Evolutionary conservation across 2,888 invertebrate species (phyloP).

Genomic region (Odontocolon sp.): DNA sequence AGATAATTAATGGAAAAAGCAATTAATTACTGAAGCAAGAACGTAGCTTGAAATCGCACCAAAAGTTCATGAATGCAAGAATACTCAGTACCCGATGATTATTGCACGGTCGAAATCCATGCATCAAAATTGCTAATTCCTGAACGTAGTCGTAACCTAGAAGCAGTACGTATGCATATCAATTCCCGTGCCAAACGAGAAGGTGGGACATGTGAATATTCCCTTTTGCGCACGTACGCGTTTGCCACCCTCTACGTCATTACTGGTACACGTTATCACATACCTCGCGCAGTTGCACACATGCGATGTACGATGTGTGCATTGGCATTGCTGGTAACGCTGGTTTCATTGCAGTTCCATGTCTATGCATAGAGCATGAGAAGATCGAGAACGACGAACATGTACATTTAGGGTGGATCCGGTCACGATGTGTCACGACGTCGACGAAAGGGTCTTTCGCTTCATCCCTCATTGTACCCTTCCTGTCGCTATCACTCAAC

Average conservation of each 20-base stretch:
- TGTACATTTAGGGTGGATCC: slow-evolving; percentile 48
- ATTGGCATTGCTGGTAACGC: not conserved
- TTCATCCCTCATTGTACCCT: not conserved
- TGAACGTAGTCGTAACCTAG: not conserved
- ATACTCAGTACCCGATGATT: slow-evolving; percentile 31
- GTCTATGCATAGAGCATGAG: slow-evolving; percentile 15
- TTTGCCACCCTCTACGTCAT: slow-evolving; percentile 4
- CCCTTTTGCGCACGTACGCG: slow-evolving; percentile 13
- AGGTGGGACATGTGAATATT: not conserved
- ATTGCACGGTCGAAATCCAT: slow-evolving; percentile 55
- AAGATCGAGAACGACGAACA: slow-evolving; percentile 30
- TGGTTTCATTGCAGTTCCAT: slow-evolving; percentile 19
- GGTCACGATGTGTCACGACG: slow-evolving; percentile 45
- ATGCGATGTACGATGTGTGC: not conserved
- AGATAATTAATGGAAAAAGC: too few species aligned
- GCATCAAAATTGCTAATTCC: slow-evolving; percentile 64
- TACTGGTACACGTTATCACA: slow-evolving; percentile 4
- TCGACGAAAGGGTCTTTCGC: slow-evolving; percentile 37
- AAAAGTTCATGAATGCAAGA: not conserved
- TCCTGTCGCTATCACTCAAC: slow-evolving; percentile 9
- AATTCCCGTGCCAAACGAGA: not conserved
- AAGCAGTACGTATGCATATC: not conserved
- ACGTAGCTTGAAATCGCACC: not conserved
- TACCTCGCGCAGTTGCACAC: not conserved
- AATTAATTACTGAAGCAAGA: not conserved